A percentile compares a stretch with the other conserved stretches of the same genome.
These are phyloP conservation scores for Limnephilus rhombicus DNA, from an alignment of 2,888 invertebrate genomes.

Conservation along the genomic window DNA sequence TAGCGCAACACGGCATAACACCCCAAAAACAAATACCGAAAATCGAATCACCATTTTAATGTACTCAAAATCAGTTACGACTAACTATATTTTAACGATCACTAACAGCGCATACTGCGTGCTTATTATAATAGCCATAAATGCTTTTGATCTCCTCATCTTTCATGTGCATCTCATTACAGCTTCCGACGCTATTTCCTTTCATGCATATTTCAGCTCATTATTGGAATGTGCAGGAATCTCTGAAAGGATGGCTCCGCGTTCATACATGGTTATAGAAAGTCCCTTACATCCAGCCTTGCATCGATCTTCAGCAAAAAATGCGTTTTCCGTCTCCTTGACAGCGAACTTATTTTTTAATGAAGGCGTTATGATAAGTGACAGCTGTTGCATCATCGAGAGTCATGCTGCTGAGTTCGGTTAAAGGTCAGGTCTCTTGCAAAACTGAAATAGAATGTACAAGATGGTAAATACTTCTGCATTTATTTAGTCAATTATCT, in stretches of 20 bases:
- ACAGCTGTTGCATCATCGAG: neutral
- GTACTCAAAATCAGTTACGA: no score
- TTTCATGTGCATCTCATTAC: neutral
- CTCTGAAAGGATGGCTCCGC: neutral
- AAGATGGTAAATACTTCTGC: neutral
- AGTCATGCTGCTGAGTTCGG: neutral
- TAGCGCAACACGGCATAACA: no score
- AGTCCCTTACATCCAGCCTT: neutral
- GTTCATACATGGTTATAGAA: neutral
- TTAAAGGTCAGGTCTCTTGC: neutral
- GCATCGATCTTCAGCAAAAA: neutral
- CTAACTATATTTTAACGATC: no score
- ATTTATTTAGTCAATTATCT: no score
- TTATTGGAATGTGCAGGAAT: neutral
- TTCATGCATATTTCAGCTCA: neutral
- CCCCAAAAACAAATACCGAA: no score
- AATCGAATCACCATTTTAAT: no score
- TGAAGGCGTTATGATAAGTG: neutral
- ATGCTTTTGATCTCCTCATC: neutral
- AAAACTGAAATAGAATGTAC: neutral
- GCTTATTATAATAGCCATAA: neutral
- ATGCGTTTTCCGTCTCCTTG: neutral
- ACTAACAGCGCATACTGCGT: no score
- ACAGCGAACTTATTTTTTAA: neutral
- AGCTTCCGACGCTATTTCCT: neutral